Percentiles rank a stretch among this genome's conserved stretches.
These are phyloP conservation scores for Limenitis camilla DNA, from an alignment of 2,888 invertebrate species.

Conservation along the genomic window DNA sequence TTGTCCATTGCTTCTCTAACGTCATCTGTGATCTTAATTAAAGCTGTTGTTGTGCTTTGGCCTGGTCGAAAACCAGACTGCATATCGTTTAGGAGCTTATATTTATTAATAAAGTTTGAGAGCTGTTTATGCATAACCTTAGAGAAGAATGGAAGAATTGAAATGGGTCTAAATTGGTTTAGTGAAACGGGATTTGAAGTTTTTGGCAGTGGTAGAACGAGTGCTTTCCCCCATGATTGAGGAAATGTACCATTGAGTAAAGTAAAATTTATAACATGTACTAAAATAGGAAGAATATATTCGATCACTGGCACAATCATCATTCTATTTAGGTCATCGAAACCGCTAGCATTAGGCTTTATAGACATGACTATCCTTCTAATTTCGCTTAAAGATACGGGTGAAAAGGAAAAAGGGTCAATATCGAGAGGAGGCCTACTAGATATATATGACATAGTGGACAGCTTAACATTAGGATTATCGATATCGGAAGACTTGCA, in stretches of 20 bases:
- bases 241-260: background rate
- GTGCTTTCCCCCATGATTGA: background rate
- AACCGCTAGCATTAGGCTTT: no score
- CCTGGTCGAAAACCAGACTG: slow-evolving; percentile 3
- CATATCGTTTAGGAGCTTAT: background rate
- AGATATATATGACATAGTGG: no score
- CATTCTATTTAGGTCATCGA: no score
- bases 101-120: background rate
- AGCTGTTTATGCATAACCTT: background rate
- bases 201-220: slow-evolving; percentile 1
- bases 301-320: no score
- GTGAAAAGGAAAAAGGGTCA: no score
- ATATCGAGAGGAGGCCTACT: no score
- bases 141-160: slow-evolving; percentile 1
- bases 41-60: slow-evolving; percentile 10
- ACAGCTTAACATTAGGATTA: no score
- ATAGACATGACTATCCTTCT: no score
- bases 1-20: slow-evolving; percentile 11
- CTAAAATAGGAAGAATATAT: background rate
- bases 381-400: no score
- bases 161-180: slow-evolving; percentile 2
- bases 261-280: background rate
- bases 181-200: background rate
- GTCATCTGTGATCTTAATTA: slow-evolving; percentile 10
- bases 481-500: no score